Evolutionary conservation across 2,113 vertebrate species (phyloP).

Genomic region (Scartelaos histophorus): DNA sequence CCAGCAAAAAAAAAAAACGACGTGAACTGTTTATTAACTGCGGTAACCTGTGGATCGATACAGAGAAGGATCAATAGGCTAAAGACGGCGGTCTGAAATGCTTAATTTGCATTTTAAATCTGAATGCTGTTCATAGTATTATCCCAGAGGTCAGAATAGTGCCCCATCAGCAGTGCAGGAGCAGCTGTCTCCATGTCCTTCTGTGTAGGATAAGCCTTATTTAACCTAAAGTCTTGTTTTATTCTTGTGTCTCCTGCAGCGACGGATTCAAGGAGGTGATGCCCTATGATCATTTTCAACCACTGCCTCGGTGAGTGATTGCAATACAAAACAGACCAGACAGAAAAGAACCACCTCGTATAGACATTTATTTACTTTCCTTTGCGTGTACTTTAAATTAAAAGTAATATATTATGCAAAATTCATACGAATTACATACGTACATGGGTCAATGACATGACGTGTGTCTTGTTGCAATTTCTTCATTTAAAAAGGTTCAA

Average conservation of each 20-base stretch:
- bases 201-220: neutral
- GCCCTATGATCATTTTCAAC: constrained; percentile 95
- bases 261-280: constrained; percentile 97
- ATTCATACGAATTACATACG: too few relatives aligned
- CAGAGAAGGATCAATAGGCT: constrained; percentile 4
- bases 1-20: neutral
- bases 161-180: neutral
- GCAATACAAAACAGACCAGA: neutral
- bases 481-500: too few relatives aligned
- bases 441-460: too few relatives aligned
- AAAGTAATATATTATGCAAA: too few relatives aligned
- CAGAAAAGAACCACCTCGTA: neutral
- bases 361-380: too few relatives aligned
- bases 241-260: constrained; percentile 71
- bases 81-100: constrained; percentile 7
- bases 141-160: neutral
- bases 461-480: too few relatives aligned
- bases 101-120: neutral
- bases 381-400: too few relatives aligned
- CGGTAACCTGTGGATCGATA: neutral
- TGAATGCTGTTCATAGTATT: neutral
- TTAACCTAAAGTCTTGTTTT: neutral
- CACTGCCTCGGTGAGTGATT: constrained; percentile 87
- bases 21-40: constrained; percentile 4
- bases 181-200: neutral